A percentile compares a stretch with the other conserved stretches of the same genome.
phyloP scores from a whole-genome alignment of 2,113 vertebrate genomes.

The Chaetodon auriga region DNA sequence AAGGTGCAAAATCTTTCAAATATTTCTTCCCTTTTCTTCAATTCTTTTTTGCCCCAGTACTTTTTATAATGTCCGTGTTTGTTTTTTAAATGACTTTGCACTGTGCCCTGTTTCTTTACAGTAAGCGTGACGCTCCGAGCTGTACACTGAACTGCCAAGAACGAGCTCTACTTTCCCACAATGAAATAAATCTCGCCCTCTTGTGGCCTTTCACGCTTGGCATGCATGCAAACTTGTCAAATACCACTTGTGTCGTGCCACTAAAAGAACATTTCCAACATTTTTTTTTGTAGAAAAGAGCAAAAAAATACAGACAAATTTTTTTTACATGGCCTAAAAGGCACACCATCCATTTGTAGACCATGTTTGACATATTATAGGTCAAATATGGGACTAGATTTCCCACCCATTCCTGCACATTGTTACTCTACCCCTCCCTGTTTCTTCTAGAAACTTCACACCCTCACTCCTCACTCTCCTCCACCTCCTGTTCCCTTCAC shows the following conservation, averaged over 20 bases:
- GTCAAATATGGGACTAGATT: constrained; percentile 68
- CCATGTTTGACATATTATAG: constrained; percentile 69
- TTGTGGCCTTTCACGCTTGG: constrained; percentile 65
- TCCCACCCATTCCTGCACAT: constrained; percentile 48
- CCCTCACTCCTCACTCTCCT: constrained; percentile 67
- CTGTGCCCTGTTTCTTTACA: constrained; percentile 16
- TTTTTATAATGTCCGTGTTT: constrained; percentile 7
- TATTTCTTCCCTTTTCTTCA: constrained; percentile 60
- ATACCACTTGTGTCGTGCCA: neutral
- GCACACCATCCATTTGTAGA: constrained; percentile 13
- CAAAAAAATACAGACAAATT: neutral
- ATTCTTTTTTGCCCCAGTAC: neutral
- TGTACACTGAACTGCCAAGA: constrained; percentile 9
- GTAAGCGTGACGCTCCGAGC: neutral
- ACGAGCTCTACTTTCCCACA: constrained; percentile 9
- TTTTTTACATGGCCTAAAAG: constrained; percentile 7
- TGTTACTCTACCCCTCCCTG: constrained; percentile 53
- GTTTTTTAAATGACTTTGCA: neutral
- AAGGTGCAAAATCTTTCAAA: neutral
- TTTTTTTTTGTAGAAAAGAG: neutral
- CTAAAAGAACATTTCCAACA: neutral
- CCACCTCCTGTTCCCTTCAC: constrained; percentile 55
- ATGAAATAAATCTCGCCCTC: constrained; percentile 59
- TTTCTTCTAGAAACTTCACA: constrained; percentile 65
- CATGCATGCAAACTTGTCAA: constrained; percentile 36